Conservation (phyloP, 2,797 vertebrate species). For the Sebastes alutus region DNA sequence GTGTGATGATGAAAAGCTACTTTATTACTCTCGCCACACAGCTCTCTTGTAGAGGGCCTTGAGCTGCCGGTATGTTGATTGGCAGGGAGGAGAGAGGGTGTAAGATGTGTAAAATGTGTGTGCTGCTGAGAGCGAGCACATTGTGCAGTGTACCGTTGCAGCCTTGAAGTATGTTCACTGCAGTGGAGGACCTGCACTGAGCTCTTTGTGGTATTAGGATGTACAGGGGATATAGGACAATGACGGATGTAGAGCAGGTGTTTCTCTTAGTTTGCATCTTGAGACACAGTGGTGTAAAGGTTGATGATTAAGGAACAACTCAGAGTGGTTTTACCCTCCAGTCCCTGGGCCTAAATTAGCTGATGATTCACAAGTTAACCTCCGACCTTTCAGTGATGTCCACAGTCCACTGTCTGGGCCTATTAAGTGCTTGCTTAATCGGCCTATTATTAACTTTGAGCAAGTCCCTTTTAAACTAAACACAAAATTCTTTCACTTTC, state of each 20-base stretch:
- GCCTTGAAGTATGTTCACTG: conserved; percentile 32
- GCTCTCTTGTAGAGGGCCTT: background rate
- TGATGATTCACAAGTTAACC: background rate
- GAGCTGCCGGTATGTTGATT: conserved; percentile 31
- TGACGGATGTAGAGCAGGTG: conserved; percentile 28
- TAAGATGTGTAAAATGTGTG: conserved; percentile 30
- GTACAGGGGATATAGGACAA: background rate
- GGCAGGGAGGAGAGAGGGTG: conserved; percentile 15
- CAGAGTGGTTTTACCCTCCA: background rate
- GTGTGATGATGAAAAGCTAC: conserved; percentile 17
- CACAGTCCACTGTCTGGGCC: background rate
- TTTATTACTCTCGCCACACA: conserved; percentile 24
- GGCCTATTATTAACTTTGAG: background rate
- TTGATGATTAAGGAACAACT: background rate
- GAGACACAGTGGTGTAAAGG: background rate
- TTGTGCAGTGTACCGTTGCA: conserved; percentile 25
- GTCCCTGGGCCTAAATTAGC: background rate
- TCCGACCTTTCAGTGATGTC: background rate
- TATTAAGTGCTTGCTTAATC: background rate
- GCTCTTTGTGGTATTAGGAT: background rate
- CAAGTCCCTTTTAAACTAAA: background rate
- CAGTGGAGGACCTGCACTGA: conserved; percentile 38
- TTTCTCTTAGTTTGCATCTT: conserved; percentile 8
- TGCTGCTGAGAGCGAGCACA: conserved; percentile 28
- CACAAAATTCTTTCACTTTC: background rate